These are phyloP conservation scores for Synergus laeviventris DNA, from an alignment of 2,888 invertebrate species.

Conservation along the genomic window DNA sequence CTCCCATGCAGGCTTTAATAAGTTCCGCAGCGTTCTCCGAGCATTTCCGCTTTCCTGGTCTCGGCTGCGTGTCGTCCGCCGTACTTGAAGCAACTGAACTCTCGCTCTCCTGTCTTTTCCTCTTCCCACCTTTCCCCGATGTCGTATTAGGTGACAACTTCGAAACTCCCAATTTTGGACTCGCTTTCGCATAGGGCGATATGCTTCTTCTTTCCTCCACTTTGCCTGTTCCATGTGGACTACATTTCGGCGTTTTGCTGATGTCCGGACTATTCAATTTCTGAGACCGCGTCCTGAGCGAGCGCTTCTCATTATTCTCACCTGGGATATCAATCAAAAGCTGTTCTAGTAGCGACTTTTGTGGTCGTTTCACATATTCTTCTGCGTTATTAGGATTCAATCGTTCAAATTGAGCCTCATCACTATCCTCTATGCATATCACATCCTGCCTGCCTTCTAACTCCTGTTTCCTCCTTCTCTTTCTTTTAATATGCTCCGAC, in stretches of 20 bases:
- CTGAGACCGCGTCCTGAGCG: slow-evolving; percentile 72
- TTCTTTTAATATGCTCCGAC: slow-evolving; percentile 70
- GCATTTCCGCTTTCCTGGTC: slow-evolving; percentile 80
- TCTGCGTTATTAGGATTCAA: slow-evolving; percentile 66
- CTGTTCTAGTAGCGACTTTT: slow-evolving; percentile 83
- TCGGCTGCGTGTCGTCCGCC: slow-evolving; percentile 78
- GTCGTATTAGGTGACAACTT: slow-evolving; percentile 66
- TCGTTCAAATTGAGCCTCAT: slow-evolving; percentile 70
- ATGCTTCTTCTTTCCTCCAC: slow-evolving; percentile 73
- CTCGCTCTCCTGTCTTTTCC: slow-evolving; percentile 89
- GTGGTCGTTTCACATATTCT: slow-evolving; percentile 68
- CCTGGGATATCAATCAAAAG: slow-evolving; percentile 90
- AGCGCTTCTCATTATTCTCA: slow-evolving; percentile 78
- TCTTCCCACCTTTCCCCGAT: slow-evolving; percentile 77
- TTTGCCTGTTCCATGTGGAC: slow-evolving; percentile 70
- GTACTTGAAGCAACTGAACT: slow-evolving; percentile 83
- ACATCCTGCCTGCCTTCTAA: slow-evolving; percentile 73
- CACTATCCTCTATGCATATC: slow-evolving; percentile 73
- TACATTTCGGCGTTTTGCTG: slow-evolving; percentile 70
- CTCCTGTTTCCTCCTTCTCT: slow-evolving; percentile 74
- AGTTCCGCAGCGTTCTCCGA: slow-evolving; percentile 81
- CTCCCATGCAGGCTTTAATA: slow-evolving; percentile 79
- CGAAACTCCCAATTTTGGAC: slow-evolving; percentile 69
- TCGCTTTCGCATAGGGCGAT: slow-evolving; percentile 75
- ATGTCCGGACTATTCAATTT: slow-evolving; percentile 74